These are phyloP conservation scores for Paracanthobrama guichenoti DNA, from an alignment of 2,113 vertebrate species.

Conservation along the genomic window DNA sequence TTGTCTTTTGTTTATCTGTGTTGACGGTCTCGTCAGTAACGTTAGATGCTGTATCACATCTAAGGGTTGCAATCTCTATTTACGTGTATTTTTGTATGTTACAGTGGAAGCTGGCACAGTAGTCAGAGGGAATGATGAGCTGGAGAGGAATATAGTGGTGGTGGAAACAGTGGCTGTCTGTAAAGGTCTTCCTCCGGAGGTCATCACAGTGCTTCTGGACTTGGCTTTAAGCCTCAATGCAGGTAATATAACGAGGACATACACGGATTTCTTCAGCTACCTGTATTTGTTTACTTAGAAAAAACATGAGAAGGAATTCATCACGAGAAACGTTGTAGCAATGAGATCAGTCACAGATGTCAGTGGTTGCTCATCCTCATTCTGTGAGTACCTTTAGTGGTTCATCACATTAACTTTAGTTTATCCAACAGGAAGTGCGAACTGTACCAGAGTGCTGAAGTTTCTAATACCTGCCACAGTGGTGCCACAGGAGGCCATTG, in stretches of 20 bases:
- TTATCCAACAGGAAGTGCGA: constrained; percentile 68
- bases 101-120: constrained; percentile 74
- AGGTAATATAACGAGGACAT: constrained; percentile 72
- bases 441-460: constrained; percentile 81
- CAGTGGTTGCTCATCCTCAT: background rate
- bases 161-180: constrained; percentile 82
- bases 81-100: background rate
- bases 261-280: background rate
- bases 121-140: constrained; percentile 63
- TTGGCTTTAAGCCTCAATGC: constrained; percentile 84
- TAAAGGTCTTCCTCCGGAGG: constrained; percentile 82
- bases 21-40: background rate
- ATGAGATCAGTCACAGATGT: background rate
- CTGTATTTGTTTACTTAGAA: background rate
- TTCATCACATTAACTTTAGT: background rate
- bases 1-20: background rate
- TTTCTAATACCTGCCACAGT: constrained; percentile 83
- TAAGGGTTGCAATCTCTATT: background rate
- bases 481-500: constrained; percentile 80
- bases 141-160: constrained; percentile 77
- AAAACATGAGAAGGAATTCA: background rate
- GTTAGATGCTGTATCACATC: background rate
- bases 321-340: background rate
- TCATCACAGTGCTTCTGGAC: constrained; percentile 79
- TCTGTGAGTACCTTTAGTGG: background rate